Evolutionary conservation across 2,113 vertebrate species (phyloP).

Genomic region (Theropithecus gelada): DNA sequence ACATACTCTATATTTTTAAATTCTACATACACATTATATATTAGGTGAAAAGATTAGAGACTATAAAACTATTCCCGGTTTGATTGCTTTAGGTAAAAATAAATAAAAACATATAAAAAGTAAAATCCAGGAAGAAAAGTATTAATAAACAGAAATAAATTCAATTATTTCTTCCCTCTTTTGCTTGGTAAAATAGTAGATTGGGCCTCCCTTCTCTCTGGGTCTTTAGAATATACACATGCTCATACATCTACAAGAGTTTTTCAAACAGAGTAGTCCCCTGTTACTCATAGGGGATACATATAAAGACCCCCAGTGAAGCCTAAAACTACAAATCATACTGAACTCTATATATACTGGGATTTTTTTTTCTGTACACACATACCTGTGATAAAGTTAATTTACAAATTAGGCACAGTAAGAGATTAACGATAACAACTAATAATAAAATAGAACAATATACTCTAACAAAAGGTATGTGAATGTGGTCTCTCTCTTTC

Average conservation of each 20-base stretch:
- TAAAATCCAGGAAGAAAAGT: not conserved
- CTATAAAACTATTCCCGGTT: not conserved
- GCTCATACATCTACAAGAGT: not conserved
- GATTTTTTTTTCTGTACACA: not conserved
- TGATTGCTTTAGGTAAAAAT: conserved; percentile 6
- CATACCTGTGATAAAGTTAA: not conserved
- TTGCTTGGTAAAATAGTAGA: not conserved
- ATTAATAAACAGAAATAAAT: not conserved
- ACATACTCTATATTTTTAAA: not conserved
- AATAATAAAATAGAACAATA: not conserved
- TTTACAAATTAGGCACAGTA: not conserved
- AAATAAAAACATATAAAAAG: not conserved
- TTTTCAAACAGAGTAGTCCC: not conserved
- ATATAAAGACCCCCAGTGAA: not conserved
- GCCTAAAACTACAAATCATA: not conserved
- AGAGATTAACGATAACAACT: not conserved
- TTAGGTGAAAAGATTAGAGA: not conserved
- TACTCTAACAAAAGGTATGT: not conserved
- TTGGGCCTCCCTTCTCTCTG: not conserved
- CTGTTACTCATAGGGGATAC: not conserved
- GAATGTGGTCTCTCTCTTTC: not conserved
- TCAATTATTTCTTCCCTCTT: not conserved
- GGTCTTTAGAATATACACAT: not conserved
- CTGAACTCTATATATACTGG: not conserved
- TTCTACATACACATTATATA: not conserved